These are phyloP conservation scores for Festucalex cinctus DNA, from an alignment of 2,113 vertebrate species.

Conservation along the genomic window DNA sequence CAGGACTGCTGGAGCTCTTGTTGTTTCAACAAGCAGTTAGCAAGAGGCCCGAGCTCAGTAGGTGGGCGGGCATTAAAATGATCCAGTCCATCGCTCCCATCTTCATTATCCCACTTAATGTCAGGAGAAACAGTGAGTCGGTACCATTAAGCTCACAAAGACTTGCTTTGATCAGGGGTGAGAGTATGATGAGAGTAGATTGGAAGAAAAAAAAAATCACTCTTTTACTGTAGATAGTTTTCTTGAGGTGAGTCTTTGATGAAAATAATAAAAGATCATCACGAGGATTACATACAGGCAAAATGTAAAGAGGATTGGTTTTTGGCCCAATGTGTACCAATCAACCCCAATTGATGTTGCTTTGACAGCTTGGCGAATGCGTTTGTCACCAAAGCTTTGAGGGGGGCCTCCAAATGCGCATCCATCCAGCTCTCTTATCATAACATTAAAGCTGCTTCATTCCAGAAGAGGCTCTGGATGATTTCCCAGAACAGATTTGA, in stretches of 20 bases:
- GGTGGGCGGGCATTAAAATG: no score
- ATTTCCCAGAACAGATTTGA: conserved; percentile 4
- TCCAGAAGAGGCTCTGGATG: conserved; percentile 3
- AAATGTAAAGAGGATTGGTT: neutral
- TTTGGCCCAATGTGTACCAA: neutral
- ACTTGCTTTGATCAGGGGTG: neutral
- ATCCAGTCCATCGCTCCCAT: neutral
- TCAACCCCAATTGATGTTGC: neutral
- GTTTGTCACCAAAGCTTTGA: neutral
- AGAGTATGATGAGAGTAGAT: neutral
- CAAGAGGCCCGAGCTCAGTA: no score
- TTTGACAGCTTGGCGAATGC: neutral
- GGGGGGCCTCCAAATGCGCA: conserved; percentile 1
- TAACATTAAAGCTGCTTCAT: conserved; percentile 1
- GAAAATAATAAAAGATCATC: neutral
- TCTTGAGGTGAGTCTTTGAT: neutral
- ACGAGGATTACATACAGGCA: neutral
- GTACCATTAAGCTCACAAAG: neutral
- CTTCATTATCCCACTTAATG: neutral
- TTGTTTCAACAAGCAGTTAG: no score
- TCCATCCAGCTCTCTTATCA: neutral
- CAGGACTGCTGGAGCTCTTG: no score
- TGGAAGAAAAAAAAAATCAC: neutral
- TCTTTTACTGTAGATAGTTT: neutral
- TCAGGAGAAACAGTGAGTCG: neutral